Percentiles rank a stretch among this genome's conserved stretches.
phyloP scores from a whole-genome alignment of 2,113 vertebrate species.

The Dermatemys mawii region DNA sequence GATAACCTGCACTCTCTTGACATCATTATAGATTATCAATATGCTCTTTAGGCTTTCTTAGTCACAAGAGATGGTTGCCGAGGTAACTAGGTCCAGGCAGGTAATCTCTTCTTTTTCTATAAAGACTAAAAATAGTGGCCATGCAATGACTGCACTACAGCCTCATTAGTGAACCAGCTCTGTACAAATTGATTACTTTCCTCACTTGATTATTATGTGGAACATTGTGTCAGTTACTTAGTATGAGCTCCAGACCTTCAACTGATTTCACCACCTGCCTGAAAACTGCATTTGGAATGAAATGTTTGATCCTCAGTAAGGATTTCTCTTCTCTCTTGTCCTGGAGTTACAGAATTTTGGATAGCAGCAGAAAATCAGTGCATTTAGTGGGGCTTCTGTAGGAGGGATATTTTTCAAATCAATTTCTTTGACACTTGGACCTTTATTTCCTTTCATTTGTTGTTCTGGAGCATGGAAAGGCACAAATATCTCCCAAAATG shows the following conservation, averaged over 20 bases:
- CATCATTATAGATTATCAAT: constrained; percentile 94
- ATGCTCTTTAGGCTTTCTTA: constrained; percentile 84
- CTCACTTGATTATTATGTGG: constrained; percentile 44
- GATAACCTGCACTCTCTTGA: constrained; percentile 83
- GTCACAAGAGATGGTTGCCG: constrained; percentile 85
- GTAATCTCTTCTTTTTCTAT: constrained; percentile 73
- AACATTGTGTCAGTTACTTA: constrained; percentile 24
- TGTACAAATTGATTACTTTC: constrained; percentile 55
- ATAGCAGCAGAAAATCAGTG: neutral
- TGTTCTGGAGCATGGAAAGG: neutral
- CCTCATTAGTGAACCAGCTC: constrained; percentile 52
- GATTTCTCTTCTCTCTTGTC: neutral
- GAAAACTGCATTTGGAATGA: neutral
- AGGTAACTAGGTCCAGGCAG: constrained; percentile 84
- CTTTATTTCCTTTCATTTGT: neutral
- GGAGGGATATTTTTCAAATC: neutral
- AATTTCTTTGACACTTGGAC: neutral
- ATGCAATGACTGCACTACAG: constrained; percentile 33
- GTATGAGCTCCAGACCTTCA: neutral
- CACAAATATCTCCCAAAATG: neutral
- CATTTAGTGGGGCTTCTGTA: neutral
- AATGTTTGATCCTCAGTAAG: neutral
- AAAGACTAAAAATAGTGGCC: constrained; percentile 78
- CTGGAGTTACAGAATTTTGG: neutral
- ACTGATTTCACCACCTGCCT: neutral